Base-by-base conservation (phyloP, 1,140 invertebrate genomes). In the Hyles euphorbiae region DNA sequence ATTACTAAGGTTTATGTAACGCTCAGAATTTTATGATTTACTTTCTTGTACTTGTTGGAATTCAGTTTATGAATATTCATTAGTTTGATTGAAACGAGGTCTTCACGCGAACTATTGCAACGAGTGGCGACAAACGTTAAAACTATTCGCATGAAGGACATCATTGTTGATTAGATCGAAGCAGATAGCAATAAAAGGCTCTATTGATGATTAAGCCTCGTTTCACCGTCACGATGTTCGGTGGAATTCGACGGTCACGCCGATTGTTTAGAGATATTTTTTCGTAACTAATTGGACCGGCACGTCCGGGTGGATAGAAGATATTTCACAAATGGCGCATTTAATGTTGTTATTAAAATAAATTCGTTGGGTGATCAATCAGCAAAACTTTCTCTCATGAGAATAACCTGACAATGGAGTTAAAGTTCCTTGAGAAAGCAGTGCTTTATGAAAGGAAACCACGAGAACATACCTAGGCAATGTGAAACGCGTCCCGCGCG, bases 131-230 rank as follows among this genome's bases (percentile, higher is more conserved):
- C 36, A 7, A 12, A 48, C 50, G 60, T 22, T 36, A 54, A 33
- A 46, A 4, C 10, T 11, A 44, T 51, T 53, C 43, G 56, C 34
- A 82, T 69, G 80, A 80, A 77, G 68, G 59, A 73, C 62, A 48
- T 69, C 58, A 78, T 81, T 77, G 76, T 78, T 75, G 55, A 53
- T 53, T 49, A 59, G 62, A 53, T 67, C 47, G 65, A 62, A 72
- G 72, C 75, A 65, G 72, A 76, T 74, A 58, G 65, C 68, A 65
- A 74, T 72, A 67, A 70, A 60, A 67, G 64, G 55, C 59, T 64
- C 56, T 56, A 68, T 74, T 69, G 70, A 66, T 63, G 62, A 68
- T 70, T 70, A 63, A 65, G 62, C 58, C 55, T 55, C 56, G 55
- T 43, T 65, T 61, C 65, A 60, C 57, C 60, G 61, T 44, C 51